Conservation (phyloP, 2,797 vertebrate species). For the Luscinia megarhynchos region DNA sequence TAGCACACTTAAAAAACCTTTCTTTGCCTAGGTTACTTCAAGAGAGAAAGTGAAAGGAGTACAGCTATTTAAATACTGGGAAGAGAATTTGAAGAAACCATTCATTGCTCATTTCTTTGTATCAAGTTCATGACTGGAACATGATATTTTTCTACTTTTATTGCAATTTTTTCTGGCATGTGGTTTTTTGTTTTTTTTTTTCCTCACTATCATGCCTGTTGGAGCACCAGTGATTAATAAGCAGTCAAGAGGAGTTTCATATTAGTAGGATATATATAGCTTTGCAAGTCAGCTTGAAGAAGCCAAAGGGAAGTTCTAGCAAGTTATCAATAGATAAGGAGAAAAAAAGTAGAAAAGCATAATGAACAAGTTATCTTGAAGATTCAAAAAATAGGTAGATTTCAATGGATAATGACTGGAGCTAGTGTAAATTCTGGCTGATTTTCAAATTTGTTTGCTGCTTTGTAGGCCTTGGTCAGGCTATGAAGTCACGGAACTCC, state of each 20-base stretch:
- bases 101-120: neutral
- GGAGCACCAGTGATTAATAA: neutral
- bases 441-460: neutral
- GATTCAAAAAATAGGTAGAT: neutral
- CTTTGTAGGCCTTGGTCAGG: neutral
- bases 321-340: neutral
- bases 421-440: neutral
- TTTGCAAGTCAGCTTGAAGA: neutral
- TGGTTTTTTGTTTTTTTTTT: neutral
- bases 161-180: neutral
- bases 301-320: neutral
- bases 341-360: rapidly evolving
- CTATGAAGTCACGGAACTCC: neutral
- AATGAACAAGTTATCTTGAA: neutral
- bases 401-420: neutral
- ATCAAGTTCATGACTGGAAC: neutral
- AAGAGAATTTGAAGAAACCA: neutral
- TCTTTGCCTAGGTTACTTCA: neutral
- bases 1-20: neutral
- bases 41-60: neutral
- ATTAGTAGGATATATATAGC: neutral
- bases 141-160: neutral
- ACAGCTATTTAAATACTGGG: neutral
- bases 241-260: neutral
- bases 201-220: neutral